Percentiles rank a stretch among this genome's conserved stretches.
Conservation (phyloP, 2,797 vertebrate species). For the Smutsia temminckii region DNA sequence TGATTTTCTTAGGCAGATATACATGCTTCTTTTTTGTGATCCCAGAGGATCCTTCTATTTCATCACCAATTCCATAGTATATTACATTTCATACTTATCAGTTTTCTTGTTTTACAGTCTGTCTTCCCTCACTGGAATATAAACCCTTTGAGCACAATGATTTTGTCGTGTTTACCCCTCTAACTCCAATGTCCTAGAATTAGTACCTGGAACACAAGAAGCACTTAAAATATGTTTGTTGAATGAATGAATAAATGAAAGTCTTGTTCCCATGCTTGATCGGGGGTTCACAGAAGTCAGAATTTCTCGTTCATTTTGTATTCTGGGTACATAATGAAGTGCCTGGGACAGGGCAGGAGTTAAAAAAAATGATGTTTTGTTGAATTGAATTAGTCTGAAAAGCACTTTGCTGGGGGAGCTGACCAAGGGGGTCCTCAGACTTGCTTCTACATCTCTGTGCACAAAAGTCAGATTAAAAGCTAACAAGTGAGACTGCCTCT, state of each 20-base stretch:
- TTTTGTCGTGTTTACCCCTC: not conserved
- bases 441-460: not conserved
- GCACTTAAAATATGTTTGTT: not conserved
- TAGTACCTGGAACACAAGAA: not conserved
- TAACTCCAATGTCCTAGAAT: not conserved
- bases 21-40: not conserved
- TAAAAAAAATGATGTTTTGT: not conserved
- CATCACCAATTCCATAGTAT: not conserved
- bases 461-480: slow-evolving; percentile 25
- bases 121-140: not conserved
- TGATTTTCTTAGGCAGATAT: not conserved
- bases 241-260: not conserved
- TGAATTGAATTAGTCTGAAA: not conserved
- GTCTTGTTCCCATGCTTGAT: not conserved
- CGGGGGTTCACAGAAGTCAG: not conserved
- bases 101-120: not conserved
- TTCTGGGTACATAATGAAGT: not conserved
- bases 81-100: not conserved
- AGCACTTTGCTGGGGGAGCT: not conserved
- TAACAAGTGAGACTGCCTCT: not conserved
- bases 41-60: not conserved
- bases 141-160: not conserved
- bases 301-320: not conserved
- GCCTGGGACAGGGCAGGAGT: not conserved
- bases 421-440: not conserved